A percentile compares a stretch with the other conserved stretches of the same genome.
Conservation (phyloP, 2,797 vertebrate species). For the Enteromius fasciolatus region DNA sequence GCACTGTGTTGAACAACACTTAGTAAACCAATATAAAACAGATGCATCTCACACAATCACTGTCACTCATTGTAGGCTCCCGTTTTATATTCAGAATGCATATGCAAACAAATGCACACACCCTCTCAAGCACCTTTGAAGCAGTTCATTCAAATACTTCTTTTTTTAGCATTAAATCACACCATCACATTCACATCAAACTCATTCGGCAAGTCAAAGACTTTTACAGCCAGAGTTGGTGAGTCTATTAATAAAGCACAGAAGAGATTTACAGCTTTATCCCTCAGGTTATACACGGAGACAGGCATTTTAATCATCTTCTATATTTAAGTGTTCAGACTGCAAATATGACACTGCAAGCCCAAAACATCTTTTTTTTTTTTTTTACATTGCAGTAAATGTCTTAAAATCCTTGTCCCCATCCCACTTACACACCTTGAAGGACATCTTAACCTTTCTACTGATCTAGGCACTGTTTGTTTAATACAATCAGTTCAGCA, state of each 20-base stretch:
- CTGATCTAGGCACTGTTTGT: neutral
- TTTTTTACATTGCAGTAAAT: neutral
- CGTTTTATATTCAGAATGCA: conserved; percentile 1
- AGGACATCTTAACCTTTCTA: neutral
- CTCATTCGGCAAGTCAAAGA: neutral
- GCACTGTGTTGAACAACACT: neutral
- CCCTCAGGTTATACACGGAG: neutral
- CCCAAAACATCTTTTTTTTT: neutral
- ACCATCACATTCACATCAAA: neutral
- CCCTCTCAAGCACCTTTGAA: neutral
- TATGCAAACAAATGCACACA: neutral
- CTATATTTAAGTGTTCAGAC: neutral
- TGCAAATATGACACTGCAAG: neutral
- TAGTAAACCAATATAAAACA: neutral
- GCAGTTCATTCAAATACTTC: neutral
- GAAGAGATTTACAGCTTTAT: neutral
- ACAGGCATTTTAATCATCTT: neutral
- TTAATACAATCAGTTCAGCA: neutral
- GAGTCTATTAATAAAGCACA: conserved; percentile 5
- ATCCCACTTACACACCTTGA: neutral
- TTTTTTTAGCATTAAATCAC: conserved; percentile 4
- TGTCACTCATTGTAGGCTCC: neutral
- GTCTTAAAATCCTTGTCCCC: neutral
- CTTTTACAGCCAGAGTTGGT: neutral
- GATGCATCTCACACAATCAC: neutral